Evolutionary conservation across 2,113 vertebrate genomes (phyloP).

Genomic region (Egretta garzetta): DNA sequence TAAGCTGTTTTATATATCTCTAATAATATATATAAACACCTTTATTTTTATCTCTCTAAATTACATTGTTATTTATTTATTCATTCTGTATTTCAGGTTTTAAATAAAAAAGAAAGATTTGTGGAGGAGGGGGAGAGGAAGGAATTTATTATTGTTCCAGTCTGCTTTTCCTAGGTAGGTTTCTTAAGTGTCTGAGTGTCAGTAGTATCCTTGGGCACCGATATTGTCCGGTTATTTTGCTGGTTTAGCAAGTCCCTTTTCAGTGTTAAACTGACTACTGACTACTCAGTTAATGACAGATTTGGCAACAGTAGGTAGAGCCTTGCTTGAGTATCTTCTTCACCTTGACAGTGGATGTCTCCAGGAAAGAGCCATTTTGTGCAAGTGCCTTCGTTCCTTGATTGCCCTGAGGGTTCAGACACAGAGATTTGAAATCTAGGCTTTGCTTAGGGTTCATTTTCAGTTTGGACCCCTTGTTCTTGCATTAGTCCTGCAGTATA

Average conservation of each 20-base stretch:
- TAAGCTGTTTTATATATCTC: background rate
- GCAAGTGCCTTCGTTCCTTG: background rate
- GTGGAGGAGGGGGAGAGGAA: rapidly evolving
- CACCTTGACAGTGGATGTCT: background rate
- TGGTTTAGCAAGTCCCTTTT: background rate
- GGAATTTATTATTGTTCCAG: background rate
- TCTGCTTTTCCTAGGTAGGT: background rate
- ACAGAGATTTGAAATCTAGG: background rate
- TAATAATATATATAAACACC: background rate
- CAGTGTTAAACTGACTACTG: background rate
- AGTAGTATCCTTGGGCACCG: background rate
- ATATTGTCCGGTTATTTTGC: background rate
- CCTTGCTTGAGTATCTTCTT: background rate
- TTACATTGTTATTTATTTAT: background rate
- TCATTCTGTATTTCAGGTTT: background rate
- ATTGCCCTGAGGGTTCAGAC: background rate
- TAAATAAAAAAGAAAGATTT: background rate
- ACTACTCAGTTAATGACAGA: background rate
- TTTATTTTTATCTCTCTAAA: background rate
- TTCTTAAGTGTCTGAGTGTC: background rate
- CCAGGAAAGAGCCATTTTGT: background rate
- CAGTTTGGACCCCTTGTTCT: background rate
- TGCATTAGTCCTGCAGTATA: background rate
- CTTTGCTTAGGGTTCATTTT: background rate
- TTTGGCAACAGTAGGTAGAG: background rate